These are phyloP conservation scores for Salmo trutta DNA, from an alignment of 2,797 vertebrate genomes.

Conservation along the genomic window DNA sequence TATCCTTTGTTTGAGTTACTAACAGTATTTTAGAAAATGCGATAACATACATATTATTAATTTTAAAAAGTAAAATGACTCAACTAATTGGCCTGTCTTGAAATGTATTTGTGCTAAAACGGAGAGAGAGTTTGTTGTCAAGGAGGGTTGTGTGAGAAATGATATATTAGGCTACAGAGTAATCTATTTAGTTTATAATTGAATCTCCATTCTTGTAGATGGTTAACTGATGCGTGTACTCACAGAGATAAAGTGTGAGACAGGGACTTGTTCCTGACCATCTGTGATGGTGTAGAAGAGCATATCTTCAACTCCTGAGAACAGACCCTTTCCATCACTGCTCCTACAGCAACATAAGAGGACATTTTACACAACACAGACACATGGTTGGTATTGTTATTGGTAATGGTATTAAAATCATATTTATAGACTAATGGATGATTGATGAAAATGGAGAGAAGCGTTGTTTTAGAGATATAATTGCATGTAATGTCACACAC, in stretches of 20 bases:
- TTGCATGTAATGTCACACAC: too few relatives aligned
- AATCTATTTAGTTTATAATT: not conserved
- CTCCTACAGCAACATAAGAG: slow-evolving; percentile 42
- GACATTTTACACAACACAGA: not conserved
- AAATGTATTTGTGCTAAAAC: too few relatives aligned
- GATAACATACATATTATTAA: too few relatives aligned
- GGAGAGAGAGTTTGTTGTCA: too few relatives aligned
- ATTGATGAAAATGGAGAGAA: not conserved
- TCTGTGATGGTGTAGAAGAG: slow-evolving; percentile 88
- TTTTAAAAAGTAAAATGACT: too few relatives aligned
- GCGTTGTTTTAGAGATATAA: not conserved
- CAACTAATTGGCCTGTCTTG: too few relatives aligned
- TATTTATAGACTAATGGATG: not conserved
- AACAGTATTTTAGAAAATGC: too few relatives aligned
- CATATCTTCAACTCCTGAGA: slow-evolving; percentile 80
- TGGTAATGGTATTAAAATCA: not conserved
- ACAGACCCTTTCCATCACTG: slow-evolving; percentile 56
- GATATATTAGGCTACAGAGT: not conserved
- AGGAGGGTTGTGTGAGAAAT: not conserved
- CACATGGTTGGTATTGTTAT: too few relatives aligned
- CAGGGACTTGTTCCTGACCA: slow-evolving; percentile 81
- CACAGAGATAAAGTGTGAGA: slow-evolving; percentile 82
- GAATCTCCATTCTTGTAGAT: not conserved
- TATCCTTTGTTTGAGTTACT: too few relatives aligned
- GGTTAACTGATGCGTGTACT: slow-evolving; percentile 47